phyloP scores from a whole-genome alignment of 2,888 invertebrate species.

The Zele albiditarsus region DNA sequence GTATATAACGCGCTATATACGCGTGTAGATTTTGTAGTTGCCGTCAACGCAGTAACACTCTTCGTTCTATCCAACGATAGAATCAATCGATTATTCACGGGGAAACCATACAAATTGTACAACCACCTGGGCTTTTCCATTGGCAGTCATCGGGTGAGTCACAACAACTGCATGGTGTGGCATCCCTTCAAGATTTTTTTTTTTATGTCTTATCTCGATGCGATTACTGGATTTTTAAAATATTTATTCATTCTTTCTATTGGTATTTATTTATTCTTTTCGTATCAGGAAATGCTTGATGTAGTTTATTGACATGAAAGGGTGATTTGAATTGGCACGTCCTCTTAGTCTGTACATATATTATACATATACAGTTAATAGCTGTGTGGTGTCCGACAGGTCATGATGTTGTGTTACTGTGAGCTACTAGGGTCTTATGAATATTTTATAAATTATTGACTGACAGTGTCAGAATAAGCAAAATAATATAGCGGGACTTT shows the following conservation, averaged over 20 bases:
- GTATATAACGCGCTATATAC: not conserved
- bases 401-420: conserved; percentile 4
- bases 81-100: conserved; percentile 37
- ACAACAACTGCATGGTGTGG: not conserved
- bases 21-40: not conserved
- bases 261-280: not conserved
- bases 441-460: conserved; percentile 21
- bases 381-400: not conserved
- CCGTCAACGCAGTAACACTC: conserved; percentile 15
- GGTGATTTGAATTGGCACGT: conserved; percentile 20
- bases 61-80: not conserved
- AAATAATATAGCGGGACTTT: not conserved
- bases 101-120: conserved; percentile 34
- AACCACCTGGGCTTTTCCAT: conserved; percentile 25
- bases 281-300: conserved; percentile 7
- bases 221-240: not conserved
- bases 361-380: not conserved
- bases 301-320: conserved; percentile 12
- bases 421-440: conserved; percentile 9
- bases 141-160: conserved; percentile 17
- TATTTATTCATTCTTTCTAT: not conserved
- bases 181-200: not conserved
- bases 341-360: not conserved
- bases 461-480: not conserved
- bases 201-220: not conserved